phyloP scores from a whole-genome alignment of 2,797 vertebrate genomes.

The Hippoglossus hippoglossus region DNA sequence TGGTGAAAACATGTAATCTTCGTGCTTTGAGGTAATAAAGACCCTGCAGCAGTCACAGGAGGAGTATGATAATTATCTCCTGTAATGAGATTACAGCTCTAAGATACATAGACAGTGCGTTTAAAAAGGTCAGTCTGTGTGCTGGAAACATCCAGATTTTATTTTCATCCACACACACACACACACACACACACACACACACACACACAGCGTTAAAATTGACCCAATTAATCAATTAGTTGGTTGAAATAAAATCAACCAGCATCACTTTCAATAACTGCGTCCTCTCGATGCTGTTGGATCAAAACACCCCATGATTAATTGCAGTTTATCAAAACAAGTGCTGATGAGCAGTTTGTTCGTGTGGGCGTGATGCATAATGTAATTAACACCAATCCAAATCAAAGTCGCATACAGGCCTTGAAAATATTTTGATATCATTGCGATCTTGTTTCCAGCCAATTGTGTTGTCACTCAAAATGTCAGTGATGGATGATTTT shows the following conservation, averaged over 20 bases:
- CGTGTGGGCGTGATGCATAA: background rate
- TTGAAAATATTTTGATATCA: background rate
- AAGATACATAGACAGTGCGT: conserved; percentile 26
- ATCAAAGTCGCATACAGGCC: background rate
- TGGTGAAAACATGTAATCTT: no score
- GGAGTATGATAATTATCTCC: background rate
- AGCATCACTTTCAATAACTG: background rate
- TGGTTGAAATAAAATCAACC: background rate
- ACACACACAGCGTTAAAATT: background rate
- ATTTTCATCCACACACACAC: no score
- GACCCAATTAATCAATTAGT: background rate
- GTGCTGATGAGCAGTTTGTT: background rate
- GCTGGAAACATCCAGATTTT: background rate
- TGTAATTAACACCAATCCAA: conserved; percentile 10
- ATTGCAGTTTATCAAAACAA: conserved; percentile 16
- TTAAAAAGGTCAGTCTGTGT: conserved; percentile 17
- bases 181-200: no score
- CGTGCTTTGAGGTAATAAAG: background rate
- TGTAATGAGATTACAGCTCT: conserved; percentile 20
- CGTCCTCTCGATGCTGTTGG: background rate
- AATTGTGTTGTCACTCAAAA: conserved; percentile 4
- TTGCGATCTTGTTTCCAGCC: background rate
- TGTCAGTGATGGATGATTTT: conserved; percentile 7
- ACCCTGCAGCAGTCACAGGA: conserved; percentile 13
- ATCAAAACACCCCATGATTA: background rate